Conservation (phyloP, 2,797 vertebrate species). For the Pseudochirops corinnae region DNA sequence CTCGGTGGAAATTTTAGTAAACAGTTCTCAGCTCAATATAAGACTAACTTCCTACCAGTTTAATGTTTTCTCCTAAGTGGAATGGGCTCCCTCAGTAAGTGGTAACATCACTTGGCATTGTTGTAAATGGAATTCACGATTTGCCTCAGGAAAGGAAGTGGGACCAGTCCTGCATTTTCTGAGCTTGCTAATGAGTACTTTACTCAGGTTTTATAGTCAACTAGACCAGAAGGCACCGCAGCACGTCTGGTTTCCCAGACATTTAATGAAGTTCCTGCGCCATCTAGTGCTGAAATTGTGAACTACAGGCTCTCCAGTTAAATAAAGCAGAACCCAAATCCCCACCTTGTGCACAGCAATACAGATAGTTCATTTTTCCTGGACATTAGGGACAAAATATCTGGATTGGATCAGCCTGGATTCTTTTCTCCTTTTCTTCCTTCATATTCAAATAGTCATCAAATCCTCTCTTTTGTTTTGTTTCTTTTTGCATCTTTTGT, state of each 20-base stretch:
- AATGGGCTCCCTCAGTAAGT: background rate
- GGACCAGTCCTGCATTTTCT: background rate
- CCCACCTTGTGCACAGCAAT: background rate
- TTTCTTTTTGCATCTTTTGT: no score
- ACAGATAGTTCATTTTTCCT: background rate
- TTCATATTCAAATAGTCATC: fast-evolving
- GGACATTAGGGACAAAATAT: fast-evolving
- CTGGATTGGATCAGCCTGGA: fast-evolving
- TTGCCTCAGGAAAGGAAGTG: background rate
- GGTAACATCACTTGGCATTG: background rate
- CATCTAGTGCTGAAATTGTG: constrained; percentile 57
- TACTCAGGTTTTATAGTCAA: fast-evolving
- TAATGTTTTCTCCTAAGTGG: background rate
- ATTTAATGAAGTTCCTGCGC: constrained; percentile 42
- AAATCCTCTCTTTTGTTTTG: background rate
- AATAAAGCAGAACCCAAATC: background rate
- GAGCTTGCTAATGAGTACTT: background rate
- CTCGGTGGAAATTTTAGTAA: background rate
- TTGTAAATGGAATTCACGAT: background rate
- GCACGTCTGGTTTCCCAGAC: fast-evolving
- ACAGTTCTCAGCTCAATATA: background rate
- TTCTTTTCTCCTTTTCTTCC: background rate
- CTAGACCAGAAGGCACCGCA: fast-evolving
- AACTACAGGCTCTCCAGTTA: background rate
- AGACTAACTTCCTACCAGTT: background rate